phyloP scores from a whole-genome alignment of 2,113 vertebrate species.

The Bothrops jararaca region DNA sequence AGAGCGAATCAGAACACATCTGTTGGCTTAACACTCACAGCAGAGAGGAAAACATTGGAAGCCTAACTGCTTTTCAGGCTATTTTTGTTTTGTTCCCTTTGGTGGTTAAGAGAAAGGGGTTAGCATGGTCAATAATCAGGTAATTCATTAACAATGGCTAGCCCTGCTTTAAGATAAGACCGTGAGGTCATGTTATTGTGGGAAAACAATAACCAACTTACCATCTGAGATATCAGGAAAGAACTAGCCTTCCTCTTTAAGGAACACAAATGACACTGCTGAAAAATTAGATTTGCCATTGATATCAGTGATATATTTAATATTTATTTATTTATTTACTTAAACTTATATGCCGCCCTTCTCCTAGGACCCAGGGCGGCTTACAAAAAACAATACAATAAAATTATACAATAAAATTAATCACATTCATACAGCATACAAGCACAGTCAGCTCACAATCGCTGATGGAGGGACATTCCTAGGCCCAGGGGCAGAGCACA shows the following conservation, averaged over 20 bases:
- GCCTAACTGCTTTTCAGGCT: background rate
- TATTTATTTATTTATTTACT: no score
- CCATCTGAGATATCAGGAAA: conserved; percentile 32
- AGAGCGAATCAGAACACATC: background rate
- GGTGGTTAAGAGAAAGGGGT: background rate
- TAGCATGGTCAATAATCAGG: background rate
- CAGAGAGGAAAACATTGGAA: background rate
- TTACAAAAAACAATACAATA: no score
- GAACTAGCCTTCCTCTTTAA: conserved; percentile 35
- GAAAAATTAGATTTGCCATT: conserved; percentile 42
- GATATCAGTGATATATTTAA: no score
- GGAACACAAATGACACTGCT: conserved; percentile 9
- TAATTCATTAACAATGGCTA: conserved; percentile 2
- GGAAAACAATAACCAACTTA: background rate
- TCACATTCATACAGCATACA: no score
- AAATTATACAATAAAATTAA: no score
- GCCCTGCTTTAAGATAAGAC: background rate
- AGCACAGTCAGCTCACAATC: no score
- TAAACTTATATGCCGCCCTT: no score
- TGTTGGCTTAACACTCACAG: background rate
- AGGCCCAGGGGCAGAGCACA: no score
- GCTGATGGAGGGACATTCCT: no score
- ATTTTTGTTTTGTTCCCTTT: background rate
- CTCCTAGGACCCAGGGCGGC: no score
- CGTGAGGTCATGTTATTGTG: background rate